Conservation (phyloP, 2,797 vertebrate species). For the Lacerta viridis region DNA sequence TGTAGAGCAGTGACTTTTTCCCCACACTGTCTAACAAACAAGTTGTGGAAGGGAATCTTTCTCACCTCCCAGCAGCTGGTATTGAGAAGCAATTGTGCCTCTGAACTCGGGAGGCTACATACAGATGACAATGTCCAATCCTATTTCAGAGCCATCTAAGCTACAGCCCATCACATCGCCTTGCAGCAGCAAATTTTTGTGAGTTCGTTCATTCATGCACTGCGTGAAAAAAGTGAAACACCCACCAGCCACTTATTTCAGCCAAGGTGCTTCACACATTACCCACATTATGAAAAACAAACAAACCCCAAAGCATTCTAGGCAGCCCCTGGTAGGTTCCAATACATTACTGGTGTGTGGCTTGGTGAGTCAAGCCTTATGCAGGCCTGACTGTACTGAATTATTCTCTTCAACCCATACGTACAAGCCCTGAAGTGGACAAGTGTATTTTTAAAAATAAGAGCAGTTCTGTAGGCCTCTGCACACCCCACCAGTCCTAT, state of each 20-base stretch:
- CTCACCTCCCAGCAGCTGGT: neutral
- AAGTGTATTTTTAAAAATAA: neutral
- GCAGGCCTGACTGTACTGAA: neutral
- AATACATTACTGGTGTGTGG: neutral
- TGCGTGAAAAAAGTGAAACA: neutral
- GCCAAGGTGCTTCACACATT: neutral
- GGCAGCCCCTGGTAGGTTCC: neutral
- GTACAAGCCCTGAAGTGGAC: constrained; percentile 12
- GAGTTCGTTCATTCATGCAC: too few species aligned
- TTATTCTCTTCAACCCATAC: neutral
- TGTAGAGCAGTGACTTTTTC: too few species aligned
- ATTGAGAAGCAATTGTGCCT: neutral
- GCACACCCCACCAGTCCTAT: too few species aligned
- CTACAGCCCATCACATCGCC: too few species aligned
- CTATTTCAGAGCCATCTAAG: neutral
- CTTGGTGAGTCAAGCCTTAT: neutral
- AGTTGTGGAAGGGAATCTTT: neutral
- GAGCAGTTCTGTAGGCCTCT: neutral
- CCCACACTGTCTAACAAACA: neutral
- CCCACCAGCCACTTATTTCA: neutral
- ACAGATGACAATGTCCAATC: neutral
- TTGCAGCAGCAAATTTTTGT: too few species aligned
- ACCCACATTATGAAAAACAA: neutral
- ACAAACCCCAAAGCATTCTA: neutral
- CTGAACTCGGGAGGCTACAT: neutral